Evolutionary conservation across 2,113 vertebrate genomes (phyloP), one percentile per base, ranked within the genome.

Genomic region (Vulpes vulpes): DNA sequence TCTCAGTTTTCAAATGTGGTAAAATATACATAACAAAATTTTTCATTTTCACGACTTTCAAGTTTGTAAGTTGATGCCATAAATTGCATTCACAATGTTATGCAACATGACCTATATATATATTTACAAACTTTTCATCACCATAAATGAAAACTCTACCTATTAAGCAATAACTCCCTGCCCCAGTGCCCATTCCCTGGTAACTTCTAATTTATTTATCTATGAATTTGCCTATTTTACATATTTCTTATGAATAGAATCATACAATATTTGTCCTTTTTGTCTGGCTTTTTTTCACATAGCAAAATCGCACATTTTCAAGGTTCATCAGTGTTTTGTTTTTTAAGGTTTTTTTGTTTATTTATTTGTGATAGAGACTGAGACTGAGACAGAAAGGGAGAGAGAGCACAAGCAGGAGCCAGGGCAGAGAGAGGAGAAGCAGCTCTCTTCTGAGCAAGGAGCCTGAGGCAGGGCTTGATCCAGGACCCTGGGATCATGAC

Each of bases 71-170:
- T 95, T 12, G 60, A 12, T 91, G 16, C 0, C 8, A 49, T 80
- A 92, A 60, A n/a, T 32, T 69, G 22, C 3, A 32, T 57, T 43
- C 0, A 53, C 1, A 32, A 19, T 49, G 12, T 19, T 85, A 27
- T 14, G 0, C 38, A 85, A 43, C 23, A 12, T 65, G 82, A 51
- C 20, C 35, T 22, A 65, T 74, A 82, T 57, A 15, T 82, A 55
- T 73, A 93, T 79, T 7, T 12, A 86, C 43, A 91, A 92, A 73
- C 14, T 5, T 86, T 86, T 89, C 8, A 92, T n/a, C 32, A 69
- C 20, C 11, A 10, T 20, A 59, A 67, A 62, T 3, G 93, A 71
- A 87, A 89, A 55, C 12, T 32, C 12, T 30, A 4, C 12, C 43
- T 11, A 9, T 25, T 86, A 89, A 94, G 16, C 5, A 83, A 60